A percentile compares a stretch with the other conserved stretches of the same genome.
Evolutionary conservation across 2,797 vertebrate species (phyloP).

Genomic region (Bovichtus variegatus): DNA sequence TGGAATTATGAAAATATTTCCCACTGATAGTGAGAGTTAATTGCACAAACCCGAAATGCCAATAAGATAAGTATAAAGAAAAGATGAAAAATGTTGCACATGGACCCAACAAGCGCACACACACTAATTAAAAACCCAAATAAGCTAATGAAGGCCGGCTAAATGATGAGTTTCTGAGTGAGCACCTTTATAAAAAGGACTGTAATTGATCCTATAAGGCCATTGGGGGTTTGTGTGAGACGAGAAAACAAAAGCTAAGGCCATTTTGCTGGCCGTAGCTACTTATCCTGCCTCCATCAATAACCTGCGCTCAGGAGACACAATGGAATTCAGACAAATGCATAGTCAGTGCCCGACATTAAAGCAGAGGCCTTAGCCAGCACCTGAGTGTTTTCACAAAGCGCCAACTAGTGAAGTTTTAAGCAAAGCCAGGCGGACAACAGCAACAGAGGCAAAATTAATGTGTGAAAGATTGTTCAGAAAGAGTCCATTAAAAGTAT

Average conservation of each 20-base stretch:
- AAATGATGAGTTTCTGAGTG: conserved; percentile 75
- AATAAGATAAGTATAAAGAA: conserved; percentile 45
- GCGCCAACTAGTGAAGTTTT: conserved; percentile 26
- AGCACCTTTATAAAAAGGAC: conserved; percentile 67
- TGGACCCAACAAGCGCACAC: conserved; percentile 36
- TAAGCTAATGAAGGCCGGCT: conserved; percentile 73
- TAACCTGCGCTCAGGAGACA: conserved; percentile 65
- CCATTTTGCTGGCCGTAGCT: conserved; percentile 48
- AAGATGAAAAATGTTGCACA: conserved; percentile 34
- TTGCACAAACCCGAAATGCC: conserved; percentile 31
- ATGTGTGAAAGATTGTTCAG: background rate
- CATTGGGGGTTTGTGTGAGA: conserved; percentile 72
- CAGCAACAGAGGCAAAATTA: conserved; percentile 22
- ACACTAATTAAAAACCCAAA: conserved; percentile 66
- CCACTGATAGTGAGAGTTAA: conserved; percentile 30
- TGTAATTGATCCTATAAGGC: conserved; percentile 80
- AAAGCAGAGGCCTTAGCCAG: conserved; percentile 57
- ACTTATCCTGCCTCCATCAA: conserved; percentile 70
- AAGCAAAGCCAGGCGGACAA: conserved; percentile 40
- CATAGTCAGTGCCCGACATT: conserved; percentile 54
- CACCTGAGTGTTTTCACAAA: conserved; percentile 46
- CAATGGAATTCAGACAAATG: conserved; percentile 68
- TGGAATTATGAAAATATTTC: background rate
- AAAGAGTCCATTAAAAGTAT: conserved; percentile 1
- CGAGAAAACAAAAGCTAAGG: conserved; percentile 74